These are phyloP conservation scores for Chaetops frenatus DNA, from an alignment of 2,113 vertebrate genomes.

Conservation along the genomic window DNA sequence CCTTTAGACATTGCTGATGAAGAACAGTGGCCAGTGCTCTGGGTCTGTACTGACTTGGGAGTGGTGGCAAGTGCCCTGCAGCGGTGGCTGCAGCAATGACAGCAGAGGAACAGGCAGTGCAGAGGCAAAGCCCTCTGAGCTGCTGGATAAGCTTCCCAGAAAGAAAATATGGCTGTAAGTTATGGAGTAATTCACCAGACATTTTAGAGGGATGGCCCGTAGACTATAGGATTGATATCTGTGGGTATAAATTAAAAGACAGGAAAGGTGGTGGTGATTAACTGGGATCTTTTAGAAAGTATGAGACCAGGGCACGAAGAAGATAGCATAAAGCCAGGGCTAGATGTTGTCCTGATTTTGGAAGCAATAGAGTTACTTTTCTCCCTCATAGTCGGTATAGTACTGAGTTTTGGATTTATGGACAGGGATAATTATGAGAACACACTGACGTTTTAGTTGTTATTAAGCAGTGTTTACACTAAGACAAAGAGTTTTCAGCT, in stretches of 20 bases:
- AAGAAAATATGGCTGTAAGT: background rate
- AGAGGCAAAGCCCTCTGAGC: background rate
- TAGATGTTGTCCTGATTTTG: background rate
- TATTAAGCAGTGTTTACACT: background rate
- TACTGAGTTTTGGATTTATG: background rate
- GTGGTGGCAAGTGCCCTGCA: background rate
- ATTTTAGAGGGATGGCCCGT: background rate
- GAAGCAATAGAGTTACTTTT: background rate
- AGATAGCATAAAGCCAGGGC: background rate
- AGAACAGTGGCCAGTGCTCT: background rate
- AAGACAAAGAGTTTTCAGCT: background rate
- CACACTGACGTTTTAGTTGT: background rate
- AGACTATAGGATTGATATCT: background rate
- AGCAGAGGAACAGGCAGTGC: background rate
- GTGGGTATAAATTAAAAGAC: background rate
- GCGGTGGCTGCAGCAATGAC: background rate
- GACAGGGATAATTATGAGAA: background rate
- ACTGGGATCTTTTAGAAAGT: background rate
- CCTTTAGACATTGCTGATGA: background rate
- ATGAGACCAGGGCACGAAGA: background rate
- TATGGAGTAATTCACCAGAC: background rate
- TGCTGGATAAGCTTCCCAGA: background rate
- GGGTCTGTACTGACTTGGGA: background rate
- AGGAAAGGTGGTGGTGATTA: background rate
- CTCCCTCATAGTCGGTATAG: background rate